These are phyloP conservation scores for Mactromeris polynyma DNA, from an alignment of 2,888 invertebrate species.

Conservation along the genomic window DNA sequence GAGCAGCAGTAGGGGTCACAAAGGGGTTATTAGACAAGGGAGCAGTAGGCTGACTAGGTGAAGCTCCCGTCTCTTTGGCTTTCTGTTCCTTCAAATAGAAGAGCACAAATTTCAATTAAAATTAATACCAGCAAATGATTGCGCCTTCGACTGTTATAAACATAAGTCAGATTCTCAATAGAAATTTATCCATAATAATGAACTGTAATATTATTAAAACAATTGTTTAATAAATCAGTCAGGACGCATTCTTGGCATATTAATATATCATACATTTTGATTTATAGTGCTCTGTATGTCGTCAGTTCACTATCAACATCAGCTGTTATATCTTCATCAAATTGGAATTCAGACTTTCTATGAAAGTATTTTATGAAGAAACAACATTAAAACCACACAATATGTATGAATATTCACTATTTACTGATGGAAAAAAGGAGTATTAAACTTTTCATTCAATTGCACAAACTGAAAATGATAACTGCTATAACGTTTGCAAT, in stretches of 20 bases:
- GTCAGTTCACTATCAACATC: no score
- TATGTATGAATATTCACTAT: neutral
- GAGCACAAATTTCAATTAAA: neutral
- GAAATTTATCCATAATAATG: no score
- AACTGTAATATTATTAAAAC: no score
- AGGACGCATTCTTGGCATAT: no score
- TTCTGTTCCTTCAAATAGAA: slow-evolving; percentile 33
- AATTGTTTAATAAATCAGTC: no score
- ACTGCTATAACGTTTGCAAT: neutral
- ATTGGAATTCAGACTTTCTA: neutral
- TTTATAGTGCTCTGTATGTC: no score
- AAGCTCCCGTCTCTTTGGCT: slow-evolving; percentile 69
- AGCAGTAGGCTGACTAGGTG: slow-evolving; percentile 67
- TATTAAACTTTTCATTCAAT: neutral
- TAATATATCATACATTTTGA: no score
- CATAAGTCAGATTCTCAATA: no score
- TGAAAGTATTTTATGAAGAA: neutral
- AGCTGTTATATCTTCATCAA: no score
- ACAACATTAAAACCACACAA: neutral
- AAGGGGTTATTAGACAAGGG: slow-evolving; percentile 76
- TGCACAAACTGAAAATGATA: neutral
- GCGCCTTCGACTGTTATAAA: no score
- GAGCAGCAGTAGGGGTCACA: slow-evolving; percentile 66
- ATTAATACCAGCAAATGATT: neutral
- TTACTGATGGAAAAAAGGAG: neutral